A percentile compares a stretch with the other conserved stretches of the same genome.
These are phyloP conservation scores for Cephus rjabovi DNA, from an alignment of 2,888 invertebrate genomes.

Conservation along the genomic window DNA sequence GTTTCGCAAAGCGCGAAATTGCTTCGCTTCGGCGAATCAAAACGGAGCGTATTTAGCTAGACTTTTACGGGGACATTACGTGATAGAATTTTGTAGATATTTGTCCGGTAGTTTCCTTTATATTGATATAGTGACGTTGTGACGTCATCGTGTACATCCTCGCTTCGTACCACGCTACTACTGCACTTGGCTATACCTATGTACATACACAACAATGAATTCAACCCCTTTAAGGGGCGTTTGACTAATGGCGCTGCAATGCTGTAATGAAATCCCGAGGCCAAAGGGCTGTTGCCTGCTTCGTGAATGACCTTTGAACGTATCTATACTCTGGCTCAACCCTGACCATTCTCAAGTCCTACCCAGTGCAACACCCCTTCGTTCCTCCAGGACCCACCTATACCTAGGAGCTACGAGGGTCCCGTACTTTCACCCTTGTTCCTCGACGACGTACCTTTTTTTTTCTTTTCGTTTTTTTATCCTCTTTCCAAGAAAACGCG, in stretches of 20 bases:
- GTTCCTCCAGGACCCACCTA: conserved; percentile 20
- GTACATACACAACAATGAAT: not conserved
- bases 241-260: conserved; percentile 47
- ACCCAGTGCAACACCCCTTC: conserved; percentile 10
- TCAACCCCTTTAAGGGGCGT: conserved; percentile 31
- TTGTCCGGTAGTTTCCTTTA: not conserved
- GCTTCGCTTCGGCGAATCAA: not conserved
- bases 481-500: conserved; percentile 30
- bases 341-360: conserved; percentile 36
- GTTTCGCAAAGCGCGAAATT: not conserved
- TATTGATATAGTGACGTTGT: not conserved
- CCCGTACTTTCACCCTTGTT: conserved; percentile 24
- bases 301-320: conserved; percentile 25
- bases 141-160: not conserved
- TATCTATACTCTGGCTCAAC: conserved; percentile 10
- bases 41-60: not conserved
- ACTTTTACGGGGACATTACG: not conserved
- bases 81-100: not conserved
- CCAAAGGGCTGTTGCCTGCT: conserved; percentile 39
- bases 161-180: not conserved
- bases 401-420: conserved; percentile 4
- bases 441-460: conserved; percentile 15
- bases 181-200: not conserved
- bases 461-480: conserved; percentile 21
- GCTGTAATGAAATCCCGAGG: conserved; percentile 41